Base-by-base conservation (phyloP, 2,888 invertebrate species). In the Caenorhabditis wallacei region DNA sequence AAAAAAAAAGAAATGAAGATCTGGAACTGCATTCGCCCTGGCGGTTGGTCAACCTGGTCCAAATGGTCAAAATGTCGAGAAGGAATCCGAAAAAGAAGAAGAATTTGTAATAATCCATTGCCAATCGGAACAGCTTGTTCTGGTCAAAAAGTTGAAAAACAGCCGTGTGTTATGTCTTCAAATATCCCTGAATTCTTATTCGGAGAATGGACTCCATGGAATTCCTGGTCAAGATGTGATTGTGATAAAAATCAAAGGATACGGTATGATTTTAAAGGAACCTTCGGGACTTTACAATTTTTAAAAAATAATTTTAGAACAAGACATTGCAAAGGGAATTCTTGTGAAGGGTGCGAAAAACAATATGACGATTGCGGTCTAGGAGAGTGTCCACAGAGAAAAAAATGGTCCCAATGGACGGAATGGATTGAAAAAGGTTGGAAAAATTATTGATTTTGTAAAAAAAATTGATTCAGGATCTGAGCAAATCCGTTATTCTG, bases 41-140 rank as follows among this genome's bases (percentile, higher is more conserved):
- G 78, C 0, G 72, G 64, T 5, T 82, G 82, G 82, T 82, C 82
- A 2, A 61, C 63, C 0, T 82, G 82, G 82, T 76, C 82, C 2
- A 78, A 56, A 54, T 82, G 82, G 82, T 82, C 82, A 4, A 78
- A 82, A 56, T 82, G 82, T 51, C 61, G 78, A 56, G 68, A 78
- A 53, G 82, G 82, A 26, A 57, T 37, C 4, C n/a, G 71, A 16
- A 82, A 82, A 35, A 54, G 82, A 22, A 46, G 78, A 20, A 59
- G 82, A 63, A 56, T 46, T 10, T 82, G 82, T 35, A 78, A 68
- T 53, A 75, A 75, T 56, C 74, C 74, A 24, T 26, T 61, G 30
- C 51, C 51, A n/a, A 72, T 40, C 5, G 75, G 64, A 43, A 71
- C 37, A 10, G 46, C 30, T 46, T 79, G 79, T 57, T 37, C 57